These are phyloP conservation scores for Sphinx pinastri DNA, from an alignment of 2,888 invertebrate species.

Conservation along the genomic window DNA sequence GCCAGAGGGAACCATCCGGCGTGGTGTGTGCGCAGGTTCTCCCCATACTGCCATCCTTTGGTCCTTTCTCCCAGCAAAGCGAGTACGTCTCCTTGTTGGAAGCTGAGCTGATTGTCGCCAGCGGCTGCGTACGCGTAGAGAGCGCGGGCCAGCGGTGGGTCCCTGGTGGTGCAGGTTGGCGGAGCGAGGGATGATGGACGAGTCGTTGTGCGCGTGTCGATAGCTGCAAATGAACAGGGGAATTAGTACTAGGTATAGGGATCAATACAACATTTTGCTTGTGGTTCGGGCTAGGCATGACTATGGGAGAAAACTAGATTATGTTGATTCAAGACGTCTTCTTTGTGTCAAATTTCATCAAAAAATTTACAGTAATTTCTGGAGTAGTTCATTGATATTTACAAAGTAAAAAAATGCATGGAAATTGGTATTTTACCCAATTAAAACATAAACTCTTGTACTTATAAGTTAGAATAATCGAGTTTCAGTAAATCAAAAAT, in stretches of 20 bases:
- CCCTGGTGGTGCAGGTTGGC: slow-evolving; percentile 82
- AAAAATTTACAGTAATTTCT: too few species aligned
- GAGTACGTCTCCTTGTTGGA: slow-evolving; percentile 95
- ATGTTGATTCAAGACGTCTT: too few species aligned
- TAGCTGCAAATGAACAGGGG: slow-evolving; percentile 9
- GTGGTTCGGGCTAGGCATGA: too few species aligned
- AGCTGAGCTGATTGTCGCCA: slow-evolving; percentile 96
- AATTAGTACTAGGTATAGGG: neutral
- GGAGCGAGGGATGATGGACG: slow-evolving; percentile 88
- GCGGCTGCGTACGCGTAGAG: slow-evolving; percentile 94
- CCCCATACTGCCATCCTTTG: slow-evolving; percentile 99
- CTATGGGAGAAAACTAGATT: too few species aligned
- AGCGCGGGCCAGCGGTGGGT: slow-evolving; percentile 91
- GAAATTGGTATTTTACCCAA: too few species aligned
- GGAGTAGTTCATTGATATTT: too few species aligned
- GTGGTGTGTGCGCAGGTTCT: slow-evolving; percentile 94
- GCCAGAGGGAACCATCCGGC: slow-evolving; percentile 98
- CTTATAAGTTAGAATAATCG: too few species aligned
- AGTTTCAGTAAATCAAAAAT: too few species aligned
- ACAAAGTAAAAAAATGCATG: too few species aligned
- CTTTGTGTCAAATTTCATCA: too few species aligned
- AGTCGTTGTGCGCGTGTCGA: slow-evolving; percentile 69
- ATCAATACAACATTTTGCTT: too few species aligned
- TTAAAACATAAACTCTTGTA: too few species aligned
- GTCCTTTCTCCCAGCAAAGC: slow-evolving; percentile 94